Percentiles rank a stretch among this genome's conserved stretches.
These are phyloP conservation scores for Clarias laeviceps DNA, from an alignment of 2,797 vertebrate species.

Conservation along the genomic window DNA sequence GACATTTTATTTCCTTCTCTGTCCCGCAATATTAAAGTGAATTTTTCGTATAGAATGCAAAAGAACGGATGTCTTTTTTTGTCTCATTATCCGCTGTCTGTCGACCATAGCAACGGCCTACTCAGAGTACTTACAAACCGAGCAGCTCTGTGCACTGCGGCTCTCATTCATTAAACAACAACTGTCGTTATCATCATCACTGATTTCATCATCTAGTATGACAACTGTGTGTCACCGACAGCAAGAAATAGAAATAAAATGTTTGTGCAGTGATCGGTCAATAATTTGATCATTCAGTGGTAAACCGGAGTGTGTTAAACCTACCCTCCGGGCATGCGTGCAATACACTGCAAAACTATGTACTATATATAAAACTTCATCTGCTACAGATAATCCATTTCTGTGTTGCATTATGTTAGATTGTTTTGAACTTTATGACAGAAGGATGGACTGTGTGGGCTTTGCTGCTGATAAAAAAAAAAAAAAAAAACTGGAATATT, in stretches of 20 bases:
- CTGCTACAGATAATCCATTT: slow-evolving; percentile 5
- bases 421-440: slow-evolving; percentile 3
- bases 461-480: slow-evolving; percentile 11
- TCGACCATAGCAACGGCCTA: slow-evolving; percentile 41
- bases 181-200: neutral
- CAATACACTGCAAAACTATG: neutral
- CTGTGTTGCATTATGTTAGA: neutral
- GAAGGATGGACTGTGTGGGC: slow-evolving; percentile 28
- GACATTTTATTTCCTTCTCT: slow-evolving; percentile 14
- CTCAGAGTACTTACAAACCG: slow-evolving; percentile 11
- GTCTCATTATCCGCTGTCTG: slow-evolving; percentile 25
- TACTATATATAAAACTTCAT: neutral
- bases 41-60: slow-evolving; percentile 30
- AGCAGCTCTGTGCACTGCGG: neutral
- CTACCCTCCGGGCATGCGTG: neutral
- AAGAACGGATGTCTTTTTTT: slow-evolving; percentile 40
- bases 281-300: neutral
- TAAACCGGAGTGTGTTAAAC: neutral
- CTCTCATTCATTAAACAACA: neutral
- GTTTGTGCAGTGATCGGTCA: neutral
- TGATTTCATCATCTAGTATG: neutral
- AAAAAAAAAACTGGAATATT: neutral
- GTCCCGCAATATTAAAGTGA: slow-evolving; percentile 20
- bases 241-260: neutral
- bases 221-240: neutral